These are phyloP conservation scores for Brachypodius melanocephalos DNA, from an alignment of 2,113 vertebrate genomes.

Conservation along the genomic window DNA sequence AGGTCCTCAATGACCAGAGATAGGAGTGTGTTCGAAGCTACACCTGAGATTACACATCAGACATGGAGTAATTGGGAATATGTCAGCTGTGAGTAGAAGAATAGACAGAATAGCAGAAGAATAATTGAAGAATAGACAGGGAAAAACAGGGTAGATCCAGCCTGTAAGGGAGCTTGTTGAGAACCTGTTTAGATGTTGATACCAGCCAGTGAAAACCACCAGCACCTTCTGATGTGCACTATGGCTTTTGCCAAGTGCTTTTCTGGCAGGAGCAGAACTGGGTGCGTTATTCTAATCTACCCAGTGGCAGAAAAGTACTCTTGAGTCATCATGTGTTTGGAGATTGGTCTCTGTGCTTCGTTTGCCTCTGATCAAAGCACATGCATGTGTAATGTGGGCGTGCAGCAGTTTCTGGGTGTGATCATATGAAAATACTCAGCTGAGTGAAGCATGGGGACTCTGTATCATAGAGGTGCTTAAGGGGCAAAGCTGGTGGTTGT, in stretches of 20 bases:
- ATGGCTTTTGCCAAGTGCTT: background rate
- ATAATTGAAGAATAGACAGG: background rate
- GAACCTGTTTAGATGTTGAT: background rate
- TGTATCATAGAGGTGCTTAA: background rate
- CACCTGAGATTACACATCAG: background rate
- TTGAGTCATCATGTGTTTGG: background rate
- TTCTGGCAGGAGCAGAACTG: background rate
- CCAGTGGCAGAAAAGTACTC: background rate
- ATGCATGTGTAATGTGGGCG: background rate
- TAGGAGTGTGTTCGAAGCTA: background rate
- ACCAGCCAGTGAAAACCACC: background rate
- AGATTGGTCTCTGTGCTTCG: background rate
- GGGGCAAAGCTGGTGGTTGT: background rate
- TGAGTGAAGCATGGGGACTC: background rate
- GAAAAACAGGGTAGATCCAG: background rate
- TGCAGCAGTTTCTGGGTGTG: constrained; percentile 36
- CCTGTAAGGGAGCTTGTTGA: background rate
- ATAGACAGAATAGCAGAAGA: no score
- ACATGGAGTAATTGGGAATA: background rate
- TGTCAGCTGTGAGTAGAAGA: background rate
- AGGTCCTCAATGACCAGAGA: background rate
- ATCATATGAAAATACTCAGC: background rate
- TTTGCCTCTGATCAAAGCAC: constrained; percentile 4
- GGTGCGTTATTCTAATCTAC: background rate
- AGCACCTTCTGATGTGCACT: background rate